Evolutionary conservation across 2,888 invertebrate genomes (phyloP).

Genomic region (Ophion costatus): DNA sequence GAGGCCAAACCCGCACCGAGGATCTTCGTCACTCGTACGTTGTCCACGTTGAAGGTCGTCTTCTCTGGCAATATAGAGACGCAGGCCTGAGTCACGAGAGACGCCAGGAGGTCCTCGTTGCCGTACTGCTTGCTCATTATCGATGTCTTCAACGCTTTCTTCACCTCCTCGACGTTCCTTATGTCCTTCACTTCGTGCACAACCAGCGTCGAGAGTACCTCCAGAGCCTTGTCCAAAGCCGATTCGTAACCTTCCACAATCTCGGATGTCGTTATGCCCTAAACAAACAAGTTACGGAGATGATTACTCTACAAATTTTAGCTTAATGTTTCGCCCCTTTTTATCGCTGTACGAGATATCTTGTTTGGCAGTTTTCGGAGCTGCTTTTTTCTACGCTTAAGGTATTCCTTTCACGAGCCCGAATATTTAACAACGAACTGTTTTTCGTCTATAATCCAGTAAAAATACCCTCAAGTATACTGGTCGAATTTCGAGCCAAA

Average conservation of each 20-base stretch:
- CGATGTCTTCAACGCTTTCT: constrained; percentile 90
- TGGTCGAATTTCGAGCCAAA: no score
- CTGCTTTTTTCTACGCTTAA: not conserved
- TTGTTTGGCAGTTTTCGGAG: not conserved
- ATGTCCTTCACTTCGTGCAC: constrained; percentile 91
- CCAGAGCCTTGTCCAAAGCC: constrained; percentile 94
- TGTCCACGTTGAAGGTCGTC: constrained; percentile 98
- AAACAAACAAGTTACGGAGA: constrained; percentile 27
- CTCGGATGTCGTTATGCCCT: constrained; percentile 98
- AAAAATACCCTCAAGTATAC: no score
- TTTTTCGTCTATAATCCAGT: no score
- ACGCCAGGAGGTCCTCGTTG: constrained; percentile 96
- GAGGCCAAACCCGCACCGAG: constrained; percentile 92
- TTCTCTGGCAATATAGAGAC: constrained; percentile 94
- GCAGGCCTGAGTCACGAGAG: constrained; percentile 94
- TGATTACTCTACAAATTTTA: no score
- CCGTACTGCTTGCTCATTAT: constrained; percentile 99
- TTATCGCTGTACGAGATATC: not conserved
- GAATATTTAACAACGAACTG: no score
- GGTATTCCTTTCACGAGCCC: no score
- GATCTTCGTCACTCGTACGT: constrained; percentile 97
- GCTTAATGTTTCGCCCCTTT: no score
- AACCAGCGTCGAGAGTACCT: constrained; percentile 93
- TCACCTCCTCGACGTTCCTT: constrained; percentile 88
- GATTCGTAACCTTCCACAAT: constrained; percentile 97